phyloP scores from a whole-genome alignment of 2,113 vertebrate genomes.

The Ciconia maguari region DNA sequence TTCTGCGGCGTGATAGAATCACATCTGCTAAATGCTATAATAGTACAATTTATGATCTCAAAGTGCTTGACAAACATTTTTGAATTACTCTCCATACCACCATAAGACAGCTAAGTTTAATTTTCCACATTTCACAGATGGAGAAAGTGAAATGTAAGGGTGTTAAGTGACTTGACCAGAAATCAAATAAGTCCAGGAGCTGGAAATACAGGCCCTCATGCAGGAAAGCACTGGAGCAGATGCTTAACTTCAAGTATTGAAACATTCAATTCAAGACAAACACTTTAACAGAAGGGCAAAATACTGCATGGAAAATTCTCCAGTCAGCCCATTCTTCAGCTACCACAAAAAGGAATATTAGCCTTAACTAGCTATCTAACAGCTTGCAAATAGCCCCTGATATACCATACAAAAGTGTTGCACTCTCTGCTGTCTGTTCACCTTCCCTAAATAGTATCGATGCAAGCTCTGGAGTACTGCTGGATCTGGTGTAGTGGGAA shows the following conservation, averaged over 20 bases:
- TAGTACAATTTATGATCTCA: neutral
- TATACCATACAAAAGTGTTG: neutral
- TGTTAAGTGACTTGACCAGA: slow-evolving; percentile 18
- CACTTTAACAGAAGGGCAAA: slow-evolving; percentile 7
- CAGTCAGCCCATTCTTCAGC: neutral
- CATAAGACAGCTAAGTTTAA: neutral
- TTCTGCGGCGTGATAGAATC: neutral
- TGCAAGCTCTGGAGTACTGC: neutral
- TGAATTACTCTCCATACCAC: neutral
- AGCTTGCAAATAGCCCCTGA: neutral
- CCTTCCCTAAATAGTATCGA: neutral
- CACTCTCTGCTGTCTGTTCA: neutral
- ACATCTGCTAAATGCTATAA: neutral
- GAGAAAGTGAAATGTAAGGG: neutral
- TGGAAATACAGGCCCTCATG: neutral
- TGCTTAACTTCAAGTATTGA: slow-evolving; percentile 1
- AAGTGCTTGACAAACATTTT: slow-evolving; percentile 1
- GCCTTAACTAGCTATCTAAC: neutral
- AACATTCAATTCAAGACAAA: neutral
- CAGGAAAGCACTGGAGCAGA: neutral
- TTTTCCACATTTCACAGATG: neutral
- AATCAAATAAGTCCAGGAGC: neutral
- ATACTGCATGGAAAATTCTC: neutral
- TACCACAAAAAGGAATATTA: neutral
- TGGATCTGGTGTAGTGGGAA: neutral